Evolutionary conservation across 2,888 invertebrate genomes (phyloP), one percentile per base, ranked within the genome.

Genomic region (Dryadula phaetusa): DNA sequence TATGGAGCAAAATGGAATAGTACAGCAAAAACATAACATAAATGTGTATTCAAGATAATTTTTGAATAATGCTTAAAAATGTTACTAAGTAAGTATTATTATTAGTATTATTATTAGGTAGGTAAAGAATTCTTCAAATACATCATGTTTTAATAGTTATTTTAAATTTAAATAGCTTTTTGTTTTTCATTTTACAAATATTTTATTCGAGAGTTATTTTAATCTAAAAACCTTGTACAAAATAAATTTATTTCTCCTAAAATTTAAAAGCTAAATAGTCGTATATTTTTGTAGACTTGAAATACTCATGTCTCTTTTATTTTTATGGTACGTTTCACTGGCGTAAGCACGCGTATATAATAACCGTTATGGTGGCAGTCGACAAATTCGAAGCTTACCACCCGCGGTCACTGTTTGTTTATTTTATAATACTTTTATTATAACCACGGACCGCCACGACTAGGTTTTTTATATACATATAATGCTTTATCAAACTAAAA

Each of bases 331-430:
- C 52, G 64, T 65, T 70, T 18, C 65, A 63, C 61, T 65, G 60
- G 46, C 58, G 44, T 40, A 62, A 60, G 58, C 62, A 37, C 25
- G 28, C 56, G 47, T 60, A 62, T 32, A 52, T 37, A 67, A 56
- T 66, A 70, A 62, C 58, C 46, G 61, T 62, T 64, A 49, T 58
- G 44, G 42, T 10, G 53, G 40, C 52, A 62, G 62, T 67, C 67
- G 62, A 63, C 67, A 63, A 58, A 58, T 67, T 67, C 49, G 62
- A 40, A 37, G 46, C 32, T 67, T 56, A 69, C 65, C 62, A 52
- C 69, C 69, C 65, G 69, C 54, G 65, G 69, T 69, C 53, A 28
- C 32, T 62, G 54, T 62, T 62, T 64, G 64, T 64, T 58, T 63
- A 63, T 56, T 42, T 58, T 62, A 56, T 47, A 56, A 53, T 42